These are phyloP conservation scores for Brenthis ino DNA, from an alignment of 2,888 invertebrate species.

Conservation along the genomic window DNA sequence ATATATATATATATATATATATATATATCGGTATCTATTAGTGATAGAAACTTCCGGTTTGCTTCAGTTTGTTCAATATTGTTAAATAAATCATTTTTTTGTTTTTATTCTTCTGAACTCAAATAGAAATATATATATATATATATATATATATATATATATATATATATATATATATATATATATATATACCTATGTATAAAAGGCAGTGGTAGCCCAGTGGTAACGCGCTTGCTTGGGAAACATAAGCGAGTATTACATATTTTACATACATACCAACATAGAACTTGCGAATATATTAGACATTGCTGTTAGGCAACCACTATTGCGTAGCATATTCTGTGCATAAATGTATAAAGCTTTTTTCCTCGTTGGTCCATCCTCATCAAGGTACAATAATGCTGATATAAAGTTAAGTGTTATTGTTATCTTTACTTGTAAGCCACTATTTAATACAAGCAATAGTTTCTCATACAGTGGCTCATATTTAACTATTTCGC, in stretches of 20 bases:
- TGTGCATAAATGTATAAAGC: conserved; percentile 53
- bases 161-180: no score
- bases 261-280: conserved; percentile 53
- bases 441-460: conserved; percentile 50
- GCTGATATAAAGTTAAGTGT: conserved; percentile 61
- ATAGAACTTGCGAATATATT: conserved; percentile 58
- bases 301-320: conserved; percentile 62
- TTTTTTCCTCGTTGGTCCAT: conserved; percentile 41
- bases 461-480: conserved; percentile 59
- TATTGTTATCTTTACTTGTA: conserved; percentile 50
- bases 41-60: no score
- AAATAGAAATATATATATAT: no score
- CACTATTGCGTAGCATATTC: conserved; percentile 63
- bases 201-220: no score
- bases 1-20: no score
- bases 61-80: no score
- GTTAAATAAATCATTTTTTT: no score
- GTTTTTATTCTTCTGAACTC: no score
- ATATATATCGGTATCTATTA: no score
- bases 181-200: no score
- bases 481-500: conserved; percentile 55
- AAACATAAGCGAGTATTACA: neutral
- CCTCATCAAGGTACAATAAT: conserved; percentile 52
- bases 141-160: no score
- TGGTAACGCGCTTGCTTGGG: no score